phyloP scores from a whole-genome alignment of 2,888 invertebrate genomes.

The Drosophila demipolita region DNA sequence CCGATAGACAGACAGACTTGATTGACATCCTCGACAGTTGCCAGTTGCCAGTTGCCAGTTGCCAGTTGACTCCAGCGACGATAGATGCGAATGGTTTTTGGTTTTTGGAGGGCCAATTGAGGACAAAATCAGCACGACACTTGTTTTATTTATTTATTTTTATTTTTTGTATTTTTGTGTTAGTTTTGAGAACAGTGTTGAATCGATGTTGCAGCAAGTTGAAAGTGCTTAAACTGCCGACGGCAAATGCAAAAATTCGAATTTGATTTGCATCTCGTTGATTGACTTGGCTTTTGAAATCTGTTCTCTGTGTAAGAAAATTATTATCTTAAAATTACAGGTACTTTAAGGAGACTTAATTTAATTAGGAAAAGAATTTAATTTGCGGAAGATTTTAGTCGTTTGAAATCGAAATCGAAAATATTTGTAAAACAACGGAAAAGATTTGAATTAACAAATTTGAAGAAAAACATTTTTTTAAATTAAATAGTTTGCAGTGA shows the following conservation, averaged over 20 bases:
- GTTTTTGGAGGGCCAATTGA: conserved; percentile 22
- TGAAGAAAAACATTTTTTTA: too few species aligned
- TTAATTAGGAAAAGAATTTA: too few species aligned
- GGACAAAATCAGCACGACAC: conserved; percentile 15
- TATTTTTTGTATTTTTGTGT: neutral
- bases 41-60: conserved; percentile 20
- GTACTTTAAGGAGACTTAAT: too few species aligned
- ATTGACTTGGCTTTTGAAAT: too few species aligned
- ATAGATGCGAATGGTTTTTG: conserved; percentile 9
- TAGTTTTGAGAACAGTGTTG: neutral
- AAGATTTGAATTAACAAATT: neutral
- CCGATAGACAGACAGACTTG: conserved; percentile 27
- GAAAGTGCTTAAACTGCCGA: neutral
- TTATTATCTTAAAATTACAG: too few species aligned
- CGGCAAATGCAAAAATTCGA: neutral
- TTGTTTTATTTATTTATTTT: neutral
- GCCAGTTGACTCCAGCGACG: conserved; percentile 9
- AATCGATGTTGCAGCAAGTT: neutral
- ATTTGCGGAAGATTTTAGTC: too few species aligned
- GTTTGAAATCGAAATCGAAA: neutral
- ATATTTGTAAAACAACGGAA: neutral
- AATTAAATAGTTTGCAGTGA: too few species aligned
- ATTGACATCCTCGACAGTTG: conserved; percentile 40
- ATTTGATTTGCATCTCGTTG: neutral
- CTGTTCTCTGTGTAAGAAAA: too few species aligned